Percentiles rank a stretch among this genome's conserved stretches.
These are phyloP conservation scores for Chionomys nivalis DNA, from an alignment of 2,113 vertebrate genomes.

Conservation along the genomic window DNA sequence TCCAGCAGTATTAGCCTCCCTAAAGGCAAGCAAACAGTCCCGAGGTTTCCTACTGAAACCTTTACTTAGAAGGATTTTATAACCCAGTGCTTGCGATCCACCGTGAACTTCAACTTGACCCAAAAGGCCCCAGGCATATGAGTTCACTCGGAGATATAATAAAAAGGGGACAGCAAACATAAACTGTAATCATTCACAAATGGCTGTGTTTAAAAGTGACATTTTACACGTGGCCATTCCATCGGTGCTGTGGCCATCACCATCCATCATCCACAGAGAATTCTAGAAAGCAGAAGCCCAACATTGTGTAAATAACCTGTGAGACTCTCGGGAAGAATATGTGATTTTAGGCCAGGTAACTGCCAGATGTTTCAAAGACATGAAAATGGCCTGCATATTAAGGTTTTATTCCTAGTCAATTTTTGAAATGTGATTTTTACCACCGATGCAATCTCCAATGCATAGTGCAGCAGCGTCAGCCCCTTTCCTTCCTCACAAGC, in stretches of 20 bases:
- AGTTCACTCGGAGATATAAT: conserved; percentile 18
- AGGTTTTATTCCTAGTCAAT: background rate
- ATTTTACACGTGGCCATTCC: conserved; percentile 45
- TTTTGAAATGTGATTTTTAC: background rate
- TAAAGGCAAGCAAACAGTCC: conserved; percentile 6
- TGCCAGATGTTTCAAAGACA: background rate
- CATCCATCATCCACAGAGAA: background rate
- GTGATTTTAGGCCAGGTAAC: background rate
- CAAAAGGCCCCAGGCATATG: conserved; percentile 35
- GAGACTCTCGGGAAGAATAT: background rate
- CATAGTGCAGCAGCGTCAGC: background rate
- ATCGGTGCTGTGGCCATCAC: rapidly evolving
- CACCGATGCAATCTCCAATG: conserved; percentile 4
- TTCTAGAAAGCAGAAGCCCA: background rate
- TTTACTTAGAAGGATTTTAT: conserved; percentile 61
- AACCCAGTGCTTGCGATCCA: conserved; percentile 6
- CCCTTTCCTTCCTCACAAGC: background rate
- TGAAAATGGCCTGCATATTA: background rate
- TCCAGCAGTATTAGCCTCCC: background rate
- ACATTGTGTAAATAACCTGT: background rate
- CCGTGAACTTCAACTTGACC: conserved; percentile 30
- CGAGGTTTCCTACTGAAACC: conserved; percentile 29
- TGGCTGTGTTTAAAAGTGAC: conserved; percentile 1
- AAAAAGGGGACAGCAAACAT: background rate
- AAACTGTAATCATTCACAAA: conserved; percentile 52